Evolutionary conservation across 2,113 vertebrate species (phyloP).

Genomic region (Okapia johnstoni): DNA sequence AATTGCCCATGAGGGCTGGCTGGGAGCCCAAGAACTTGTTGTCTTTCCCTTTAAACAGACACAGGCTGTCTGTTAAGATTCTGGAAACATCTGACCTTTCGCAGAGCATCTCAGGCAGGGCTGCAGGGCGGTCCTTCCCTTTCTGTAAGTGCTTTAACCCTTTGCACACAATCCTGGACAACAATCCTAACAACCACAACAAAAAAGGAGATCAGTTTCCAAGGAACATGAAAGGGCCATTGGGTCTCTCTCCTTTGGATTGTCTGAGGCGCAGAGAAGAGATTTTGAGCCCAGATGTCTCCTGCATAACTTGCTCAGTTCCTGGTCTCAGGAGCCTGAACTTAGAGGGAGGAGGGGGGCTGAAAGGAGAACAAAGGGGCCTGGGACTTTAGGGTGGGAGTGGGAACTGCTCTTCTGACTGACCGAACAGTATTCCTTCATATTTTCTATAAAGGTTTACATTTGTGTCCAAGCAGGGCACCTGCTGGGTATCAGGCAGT

Average conservation of each 20-base stretch:
- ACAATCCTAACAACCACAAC: not conserved
- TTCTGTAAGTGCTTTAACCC: conserved; percentile 43
- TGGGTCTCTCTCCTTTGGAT: not conserved
- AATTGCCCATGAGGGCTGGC: conserved; percentile 51
- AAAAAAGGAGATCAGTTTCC: not conserved
- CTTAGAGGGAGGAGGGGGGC: not conserved
- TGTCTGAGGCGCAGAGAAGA: not conserved
- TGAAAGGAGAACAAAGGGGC: not conserved
- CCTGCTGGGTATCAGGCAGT: not conserved
- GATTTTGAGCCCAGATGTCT: not conserved
- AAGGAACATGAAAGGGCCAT: not conserved
- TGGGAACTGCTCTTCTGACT: not conserved
- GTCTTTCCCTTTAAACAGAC: conserved; percentile 64
- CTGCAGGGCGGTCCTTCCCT: not conserved
- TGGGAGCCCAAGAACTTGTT: not conserved
- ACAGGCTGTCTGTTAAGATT: conserved; percentile 61
- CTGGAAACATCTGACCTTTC: conserved; percentile 73
- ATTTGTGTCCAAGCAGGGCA: not conserved
- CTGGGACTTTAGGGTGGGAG: not conserved
- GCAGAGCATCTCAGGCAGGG: conserved; percentile 36
- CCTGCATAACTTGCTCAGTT: not conserved
- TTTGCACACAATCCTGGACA: not conserved
- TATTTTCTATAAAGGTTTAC: not conserved
- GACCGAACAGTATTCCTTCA: not conserved
- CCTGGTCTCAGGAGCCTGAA: not conserved